Conservation (phyloP, 2,797 vertebrate genomes). For the Enoplosus armatus region DNA sequence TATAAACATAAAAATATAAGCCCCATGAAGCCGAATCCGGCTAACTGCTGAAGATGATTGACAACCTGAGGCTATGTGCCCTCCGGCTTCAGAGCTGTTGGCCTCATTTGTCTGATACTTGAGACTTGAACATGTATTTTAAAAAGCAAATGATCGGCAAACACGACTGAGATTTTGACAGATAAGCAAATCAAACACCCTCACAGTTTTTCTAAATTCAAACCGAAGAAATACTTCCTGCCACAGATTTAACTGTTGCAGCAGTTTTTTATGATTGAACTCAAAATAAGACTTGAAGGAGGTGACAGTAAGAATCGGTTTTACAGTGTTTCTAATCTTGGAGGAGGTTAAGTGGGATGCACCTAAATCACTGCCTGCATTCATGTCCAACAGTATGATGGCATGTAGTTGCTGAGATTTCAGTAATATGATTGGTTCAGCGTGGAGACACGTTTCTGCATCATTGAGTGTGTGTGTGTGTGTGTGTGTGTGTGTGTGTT, state of each 20-base stretch:
- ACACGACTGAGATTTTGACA: neutral
- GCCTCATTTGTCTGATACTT: conserved; percentile 21
- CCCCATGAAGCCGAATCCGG: neutral
- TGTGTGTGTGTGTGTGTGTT: conserved; percentile 3
- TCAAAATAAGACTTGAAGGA: neutral
- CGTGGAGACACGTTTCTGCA: conserved; percentile 5
- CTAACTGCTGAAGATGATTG: conserved; percentile 14
- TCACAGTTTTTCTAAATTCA: neutral
- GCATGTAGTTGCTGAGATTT: neutral
- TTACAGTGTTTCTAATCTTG: conserved; percentile 9
- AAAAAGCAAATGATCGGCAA: neutral
- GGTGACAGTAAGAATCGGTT: neutral
- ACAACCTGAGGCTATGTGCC: neutral
- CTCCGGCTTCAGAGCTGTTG: conserved; percentile 17
- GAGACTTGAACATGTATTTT: neutral
- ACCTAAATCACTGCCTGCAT: neutral
- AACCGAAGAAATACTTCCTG: neutral
- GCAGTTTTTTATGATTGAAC: neutral
- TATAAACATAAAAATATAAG: conserved; percentile 2
- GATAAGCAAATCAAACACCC: neutral
- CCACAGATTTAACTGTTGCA: neutral
- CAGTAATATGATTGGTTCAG: conserved; percentile 6
- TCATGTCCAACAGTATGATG: neutral
- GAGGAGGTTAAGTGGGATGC: conserved; percentile 6
- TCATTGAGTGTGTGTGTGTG: neutral